phyloP scores from a whole-genome alignment of 2,888 invertebrate genomes.

The Zhengitettix transpicula region DNA sequence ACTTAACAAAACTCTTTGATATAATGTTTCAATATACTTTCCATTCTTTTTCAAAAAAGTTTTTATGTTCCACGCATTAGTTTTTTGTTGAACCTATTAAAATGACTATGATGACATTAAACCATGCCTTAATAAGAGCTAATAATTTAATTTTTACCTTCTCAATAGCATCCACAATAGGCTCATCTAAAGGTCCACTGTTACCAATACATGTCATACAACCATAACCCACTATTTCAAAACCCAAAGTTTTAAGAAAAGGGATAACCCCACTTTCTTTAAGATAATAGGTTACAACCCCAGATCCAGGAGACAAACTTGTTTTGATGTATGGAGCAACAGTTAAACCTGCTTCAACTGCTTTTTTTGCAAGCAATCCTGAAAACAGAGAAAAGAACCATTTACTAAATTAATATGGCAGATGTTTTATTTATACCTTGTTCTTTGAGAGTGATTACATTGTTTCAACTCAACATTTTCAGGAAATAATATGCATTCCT shows the following conservation, averaged over 20 bases:
- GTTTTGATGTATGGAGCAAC: constrained; percentile 94
- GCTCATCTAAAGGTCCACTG: constrained; percentile 85
- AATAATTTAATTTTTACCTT: constrained; percentile 28
- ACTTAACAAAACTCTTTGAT: too few relatives aligned
- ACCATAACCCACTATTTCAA: constrained; percentile 93
- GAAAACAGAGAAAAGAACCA: constrained; percentile 3
- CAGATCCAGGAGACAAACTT: constrained; percentile 87
- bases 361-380: constrained; percentile 84
- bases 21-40: too few relatives aligned
- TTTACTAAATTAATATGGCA: too few relatives aligned
- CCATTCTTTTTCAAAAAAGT: too few relatives aligned
- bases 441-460: too few relatives aligned
- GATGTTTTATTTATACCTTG: too few relatives aligned
- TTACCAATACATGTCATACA: constrained; percentile 99
- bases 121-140: too few relatives aligned
- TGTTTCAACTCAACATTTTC: too few relatives aligned
- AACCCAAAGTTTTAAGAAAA: constrained; percentile 71
- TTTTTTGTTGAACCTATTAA: too few relatives aligned
- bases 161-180: constrained; percentile 82
- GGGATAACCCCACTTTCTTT: constrained; percentile 84
- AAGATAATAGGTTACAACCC: constrained; percentile 83
- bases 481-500: too few relatives aligned
- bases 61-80: too few relatives aligned
- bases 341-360: constrained; percentile 73
- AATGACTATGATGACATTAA: too few relatives aligned